Evolutionary conservation across 1,140 invertebrate species (phyloP), one percentile per base, ranked within the genome.

Genomic region (Schlechtendalia chinensis): DNA sequence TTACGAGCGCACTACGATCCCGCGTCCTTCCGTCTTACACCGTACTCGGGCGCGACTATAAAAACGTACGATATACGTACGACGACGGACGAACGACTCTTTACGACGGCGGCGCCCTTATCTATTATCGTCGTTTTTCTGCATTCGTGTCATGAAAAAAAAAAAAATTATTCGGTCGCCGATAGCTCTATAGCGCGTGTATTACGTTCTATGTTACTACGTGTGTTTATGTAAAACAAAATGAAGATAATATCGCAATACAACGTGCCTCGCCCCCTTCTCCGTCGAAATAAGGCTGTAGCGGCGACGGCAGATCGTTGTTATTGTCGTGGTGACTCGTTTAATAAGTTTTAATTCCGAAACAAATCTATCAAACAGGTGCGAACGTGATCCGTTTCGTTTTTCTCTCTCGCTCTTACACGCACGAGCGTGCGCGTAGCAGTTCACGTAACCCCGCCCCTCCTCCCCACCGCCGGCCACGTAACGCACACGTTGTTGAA

Each of bases 361-460:
- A 47, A 1, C 45, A 67, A 47, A 69, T 69, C 27, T 79, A 79
- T 79, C 75, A 50, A 79, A 79, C 75, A 79, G 75, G 75, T 79
- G 58, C 59, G 58, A 79, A 27, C 75, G 75, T 50, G 58, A 58
- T 79, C 47, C 75, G 8, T 8, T 45, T 61, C 24, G 24, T 53
- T 54, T 53, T 54, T 54, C 50, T 12, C 47, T 50, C 47, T 50
- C 47, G 1, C 47, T 50, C 47, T 50, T 14, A 6, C 47, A 12
- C 47, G 47, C 5, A 50, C 47, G 47, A 1, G 12, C 47, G 14
- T 11, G 47, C 47, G 14, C 47, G 14, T 11, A 39, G 8, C 32
- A 39, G 32, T 39, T n/a, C 32, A 8, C 32, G 8, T 65, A 39
- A 69, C 65, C n/a, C 65, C 65, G 45, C 65, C 72, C 72, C n/a